Base-by-base conservation (phyloP, 35 echinoderm and acorn worm genomes). In the Diadema setosum region DNA sequence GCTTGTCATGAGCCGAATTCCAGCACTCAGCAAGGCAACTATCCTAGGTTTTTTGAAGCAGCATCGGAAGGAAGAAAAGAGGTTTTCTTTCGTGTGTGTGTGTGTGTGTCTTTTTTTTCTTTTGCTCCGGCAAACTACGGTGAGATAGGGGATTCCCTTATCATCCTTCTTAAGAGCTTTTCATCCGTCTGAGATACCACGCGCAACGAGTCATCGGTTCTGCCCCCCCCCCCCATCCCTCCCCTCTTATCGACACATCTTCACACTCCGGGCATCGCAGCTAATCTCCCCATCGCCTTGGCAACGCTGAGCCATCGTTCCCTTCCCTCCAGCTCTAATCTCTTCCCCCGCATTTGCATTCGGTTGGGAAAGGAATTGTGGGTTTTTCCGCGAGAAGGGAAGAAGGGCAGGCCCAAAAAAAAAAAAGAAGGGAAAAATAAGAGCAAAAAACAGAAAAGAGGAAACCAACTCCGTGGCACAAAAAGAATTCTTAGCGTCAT, bases 161-260 rank as follows among this genome's bases (percentile, higher is more conserved):
- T 78, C 39, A 41, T 41, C 39, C 44, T 41, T 78, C 73, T 78
- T 78, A 78, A 78, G 44, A 78, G 73, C 73, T 41, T 78, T 78
- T 78, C 73, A 78, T 78, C 73, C 73, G 7, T 24, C n/a, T 26
- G 73, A 78, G 73, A 78, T 78, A 78, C 73, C 73, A 20, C 2
- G 73, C 73, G 44, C 73, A 67, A 67, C 63, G 63, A 67, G 63
- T 67, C 63, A 67, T 67, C 63, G 37, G n/a, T n/a, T n/a, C n/a
- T n/a, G n/a, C n/a, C 48, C 48, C 12, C 27, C 35, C 24, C 73
- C 37, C 73, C 44, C 73, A 78, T 78, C 73, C 73, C n/a, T 52
- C n/a, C 49, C 63, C 63, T 78, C 73, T 78, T 78, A 78, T 78
- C 73, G 37, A 26, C 73, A 21, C 73, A 78, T 78, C 73, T 78